phyloP scores from a whole-genome alignment of 2,113 vertebrate genomes.

The Leptosomus discolor region DNA sequence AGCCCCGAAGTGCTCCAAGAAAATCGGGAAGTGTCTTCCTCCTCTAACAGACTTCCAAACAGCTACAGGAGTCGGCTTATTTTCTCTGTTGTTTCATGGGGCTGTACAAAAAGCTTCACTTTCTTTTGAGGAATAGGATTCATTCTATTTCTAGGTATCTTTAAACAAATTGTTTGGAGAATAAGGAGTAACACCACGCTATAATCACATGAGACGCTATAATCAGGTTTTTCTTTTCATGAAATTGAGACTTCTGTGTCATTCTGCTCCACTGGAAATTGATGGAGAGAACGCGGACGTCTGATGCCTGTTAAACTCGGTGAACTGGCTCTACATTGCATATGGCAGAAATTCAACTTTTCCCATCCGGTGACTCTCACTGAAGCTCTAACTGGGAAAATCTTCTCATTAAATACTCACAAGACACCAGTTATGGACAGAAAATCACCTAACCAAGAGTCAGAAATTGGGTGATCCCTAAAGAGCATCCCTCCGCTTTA shows the following conservation, averaged over 20 bases:
- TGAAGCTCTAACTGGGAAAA: too few species aligned
- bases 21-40: constrained; percentile 55
- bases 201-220: neutral
- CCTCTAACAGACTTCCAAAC: constrained; percentile 73
- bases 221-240: too few species aligned
- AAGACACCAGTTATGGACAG: too few species aligned
- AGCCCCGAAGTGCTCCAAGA: constrained; percentile 73
- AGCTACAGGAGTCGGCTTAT: constrained; percentile 67
- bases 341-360: too few species aligned
- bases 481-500: too few species aligned
- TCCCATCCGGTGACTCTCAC: too few species aligned
- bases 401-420: too few species aligned
- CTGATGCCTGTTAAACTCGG: neutral
- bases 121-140: neutral
- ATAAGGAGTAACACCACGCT: neutral
- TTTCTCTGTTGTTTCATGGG: neutral
- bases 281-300: neutral
- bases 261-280: neutral
- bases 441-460: too few species aligned
- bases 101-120: neutral
- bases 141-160: neutral
- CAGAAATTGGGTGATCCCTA: too few species aligned
- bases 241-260: too few species aligned
- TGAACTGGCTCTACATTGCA: neutral
- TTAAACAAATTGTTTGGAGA: neutral